Percentiles rank a stretch among this genome's conserved stretches.
phyloP scores from a whole-genome alignment of 2,888 invertebrate genomes.

The Athrips mouffetella region DNA sequence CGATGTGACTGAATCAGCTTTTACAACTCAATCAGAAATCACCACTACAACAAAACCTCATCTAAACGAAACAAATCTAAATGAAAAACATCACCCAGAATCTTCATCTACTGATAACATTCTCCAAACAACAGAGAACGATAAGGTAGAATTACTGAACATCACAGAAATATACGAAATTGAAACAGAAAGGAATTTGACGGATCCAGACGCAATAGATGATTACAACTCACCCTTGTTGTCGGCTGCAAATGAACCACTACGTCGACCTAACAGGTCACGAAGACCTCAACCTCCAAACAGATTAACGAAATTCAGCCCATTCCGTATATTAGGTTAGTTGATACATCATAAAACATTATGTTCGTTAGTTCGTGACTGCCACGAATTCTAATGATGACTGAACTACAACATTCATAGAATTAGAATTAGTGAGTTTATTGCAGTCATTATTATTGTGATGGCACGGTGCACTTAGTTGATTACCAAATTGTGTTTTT shows the following conservation, averaged over 20 bases:
- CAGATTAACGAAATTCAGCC: conserved; percentile 64
- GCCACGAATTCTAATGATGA: conserved; percentile 47
- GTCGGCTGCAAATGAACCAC: conserved; percentile 64
- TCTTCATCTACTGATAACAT: conserved; percentile 4
- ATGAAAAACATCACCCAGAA: conserved; percentile 6
- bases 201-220: conserved; percentile 45
- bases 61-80: conserved; percentile 18
- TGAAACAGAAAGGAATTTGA: conserved; percentile 24
- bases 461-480: conserved; percentile 69
- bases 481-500: conserved; percentile 29
- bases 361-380: conserved; percentile 36
- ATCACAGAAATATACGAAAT: conserved; percentile 16
- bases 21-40: conserved; percentile 20
- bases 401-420: conserved; percentile 45
- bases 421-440: conserved; percentile 39
- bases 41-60: conserved; percentile 18
- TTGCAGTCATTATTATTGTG: conserved; percentile 51
- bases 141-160: conserved; percentile 3
- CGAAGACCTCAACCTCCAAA: conserved; percentile 59
- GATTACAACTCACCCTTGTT: conserved; percentile 67
- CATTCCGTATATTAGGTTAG: conserved; percentile 72
- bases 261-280: conserved; percentile 60
- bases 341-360: conserved; percentile 19
- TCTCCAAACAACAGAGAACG: neutral
- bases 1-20: conserved; percentile 5